Percentiles rank a stretch among this genome's conserved stretches.
These are phyloP conservation scores for Patiria pectinifera DNA, from an alignment of 53 echinoderm and acorn worm genomes.

Conservation along the genomic window DNA sequence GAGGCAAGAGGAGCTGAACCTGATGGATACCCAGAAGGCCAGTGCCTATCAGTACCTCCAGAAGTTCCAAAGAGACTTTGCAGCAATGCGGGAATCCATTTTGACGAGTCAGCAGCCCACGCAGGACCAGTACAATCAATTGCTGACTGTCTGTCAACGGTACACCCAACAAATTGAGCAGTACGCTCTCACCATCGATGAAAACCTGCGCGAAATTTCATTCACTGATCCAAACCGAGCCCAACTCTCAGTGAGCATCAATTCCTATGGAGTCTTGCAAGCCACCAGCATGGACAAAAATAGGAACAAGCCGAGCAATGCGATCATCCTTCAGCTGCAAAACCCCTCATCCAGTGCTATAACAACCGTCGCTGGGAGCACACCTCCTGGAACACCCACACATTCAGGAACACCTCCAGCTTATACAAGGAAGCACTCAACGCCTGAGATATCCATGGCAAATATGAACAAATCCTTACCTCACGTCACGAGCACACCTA, in stretches of 20 bases:
- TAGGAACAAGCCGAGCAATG: background rate
- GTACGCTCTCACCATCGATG: constrained; percentile 86
- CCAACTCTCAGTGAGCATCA: constrained; percentile 84
- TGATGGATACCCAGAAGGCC: constrained; percentile 82
- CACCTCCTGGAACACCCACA: constrained; percentile 24
- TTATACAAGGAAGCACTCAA: constrained; percentile 24
- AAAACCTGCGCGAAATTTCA: constrained; percentile 69
- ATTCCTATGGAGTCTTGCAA: constrained; percentile 74
- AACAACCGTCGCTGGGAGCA: background rate
- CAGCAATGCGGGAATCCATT: constrained; percentile 82
- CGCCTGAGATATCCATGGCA: constrained; percentile 24
- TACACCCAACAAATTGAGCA: constrained; percentile 89
- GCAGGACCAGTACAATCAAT: constrained; percentile 81
- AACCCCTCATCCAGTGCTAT: background rate
- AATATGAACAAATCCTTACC: constrained; percentile 18
- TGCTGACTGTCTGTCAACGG: constrained; percentile 78
- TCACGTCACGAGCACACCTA: constrained; percentile 11
- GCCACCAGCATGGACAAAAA: constrained; percentile 40
- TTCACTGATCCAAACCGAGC: constrained; percentile 80
- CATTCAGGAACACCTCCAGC: constrained; percentile 9
- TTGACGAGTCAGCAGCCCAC: constrained; percentile 65
- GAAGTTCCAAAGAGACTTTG: constrained; percentile 86
- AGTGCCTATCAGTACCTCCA: constrained; percentile 90
- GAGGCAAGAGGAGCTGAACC: constrained; percentile 83
- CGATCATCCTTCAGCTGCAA: constrained; percentile 32